A percentile compares a stretch with the other conserved stretches of the same genome.
Evolutionary conservation across 2,888 invertebrate species (phyloP).

Genomic region (Zonitis immaculata): DNA sequence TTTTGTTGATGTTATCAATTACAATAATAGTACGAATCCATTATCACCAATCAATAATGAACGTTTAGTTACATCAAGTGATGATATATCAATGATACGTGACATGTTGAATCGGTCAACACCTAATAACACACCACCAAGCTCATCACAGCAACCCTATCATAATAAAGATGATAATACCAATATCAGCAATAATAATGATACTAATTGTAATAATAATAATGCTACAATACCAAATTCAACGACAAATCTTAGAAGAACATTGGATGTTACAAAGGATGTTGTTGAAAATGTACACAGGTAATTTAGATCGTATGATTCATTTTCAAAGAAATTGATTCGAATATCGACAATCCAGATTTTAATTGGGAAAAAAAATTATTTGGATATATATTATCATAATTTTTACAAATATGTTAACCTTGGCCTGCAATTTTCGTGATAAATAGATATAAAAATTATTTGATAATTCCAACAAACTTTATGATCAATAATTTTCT

Average conservation of each 20-base stretch:
- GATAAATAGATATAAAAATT: too few relatives aligned
- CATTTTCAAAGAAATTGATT: too few relatives aligned
- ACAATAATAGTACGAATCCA: constrained; percentile 29
- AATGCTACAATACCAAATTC: constrained; percentile 24
- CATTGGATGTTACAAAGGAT: constrained; percentile 54
- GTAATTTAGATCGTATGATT: constrained; percentile 39
- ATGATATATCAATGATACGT: constrained; percentile 42
- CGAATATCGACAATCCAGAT: too few relatives aligned
- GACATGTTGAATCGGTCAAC: constrained; percentile 38
- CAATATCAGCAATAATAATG: constrained; percentile 36
- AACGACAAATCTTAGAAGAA: constrained; percentile 12
- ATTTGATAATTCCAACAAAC: too few relatives aligned
- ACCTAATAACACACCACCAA: constrained; percentile 6
- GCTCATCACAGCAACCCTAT: neutral
- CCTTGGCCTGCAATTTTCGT: neutral
- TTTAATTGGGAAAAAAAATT: too few relatives aligned
- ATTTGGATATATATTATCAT: too few relatives aligned
- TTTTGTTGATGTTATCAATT: constrained; percentile 24
- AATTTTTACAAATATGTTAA: neutral
- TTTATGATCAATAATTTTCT: neutral
- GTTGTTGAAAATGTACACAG: constrained; percentile 65
- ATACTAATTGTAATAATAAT: constrained; percentile 24
- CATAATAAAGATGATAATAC: constrained; percentile 5
- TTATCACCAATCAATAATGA: constrained; percentile 28
- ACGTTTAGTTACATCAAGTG: constrained; percentile 35